Conservation (phyloP, 1,140 invertebrate genomes). For the Drosophila ohnishii region DNA sequence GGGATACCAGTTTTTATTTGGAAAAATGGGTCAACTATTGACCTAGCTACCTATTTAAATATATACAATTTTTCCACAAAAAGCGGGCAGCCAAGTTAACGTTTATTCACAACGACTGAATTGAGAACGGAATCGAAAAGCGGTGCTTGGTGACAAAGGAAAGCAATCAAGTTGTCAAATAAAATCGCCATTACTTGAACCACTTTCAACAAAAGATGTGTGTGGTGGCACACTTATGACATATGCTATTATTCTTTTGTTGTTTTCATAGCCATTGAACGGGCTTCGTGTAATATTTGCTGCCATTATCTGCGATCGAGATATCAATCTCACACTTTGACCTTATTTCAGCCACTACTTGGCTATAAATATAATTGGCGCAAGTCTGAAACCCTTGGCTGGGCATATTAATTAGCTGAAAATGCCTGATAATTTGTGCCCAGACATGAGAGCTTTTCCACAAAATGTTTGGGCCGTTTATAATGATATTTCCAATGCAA, state of each 20-base stretch:
- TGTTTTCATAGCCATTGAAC: constrained; percentile 4
- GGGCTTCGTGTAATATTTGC: constrained; percentile 7
- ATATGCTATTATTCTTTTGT: constrained; percentile 23
- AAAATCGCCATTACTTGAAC: constrained; percentile 37
- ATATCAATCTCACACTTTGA: constrained; percentile 20
- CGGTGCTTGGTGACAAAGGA: constrained; percentile 24
- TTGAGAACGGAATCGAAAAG: constrained; percentile 31
- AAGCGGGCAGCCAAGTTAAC: not conserved
- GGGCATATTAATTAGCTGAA: constrained; percentile 24
- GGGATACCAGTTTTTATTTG: constrained; percentile 9
- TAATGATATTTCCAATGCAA: constrained; percentile 50
- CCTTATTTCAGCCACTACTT: constrained; percentile 2
- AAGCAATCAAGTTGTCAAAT: constrained; percentile 48
- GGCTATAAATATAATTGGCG: constrained; percentile 6
- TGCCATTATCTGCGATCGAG: constrained; percentile 16
- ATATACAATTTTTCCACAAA: not conserved
- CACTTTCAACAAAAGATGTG: constrained; percentile 38
- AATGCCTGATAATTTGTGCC: constrained; percentile 4
- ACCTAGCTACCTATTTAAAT: constrained; percentile 3
- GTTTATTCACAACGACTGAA: constrained; percentile 9
- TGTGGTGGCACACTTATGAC: constrained; percentile 26
- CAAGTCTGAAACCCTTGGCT: constrained; percentile 9
- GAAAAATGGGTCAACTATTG: constrained; percentile 8
- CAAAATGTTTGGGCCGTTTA: constrained; percentile 15
- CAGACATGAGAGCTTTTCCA: constrained; percentile 30